Evolutionary conservation across 2,113 vertebrate species (phyloP), one percentile per base, ranked within the genome.

Genomic region (Salvator merianae): DNA sequence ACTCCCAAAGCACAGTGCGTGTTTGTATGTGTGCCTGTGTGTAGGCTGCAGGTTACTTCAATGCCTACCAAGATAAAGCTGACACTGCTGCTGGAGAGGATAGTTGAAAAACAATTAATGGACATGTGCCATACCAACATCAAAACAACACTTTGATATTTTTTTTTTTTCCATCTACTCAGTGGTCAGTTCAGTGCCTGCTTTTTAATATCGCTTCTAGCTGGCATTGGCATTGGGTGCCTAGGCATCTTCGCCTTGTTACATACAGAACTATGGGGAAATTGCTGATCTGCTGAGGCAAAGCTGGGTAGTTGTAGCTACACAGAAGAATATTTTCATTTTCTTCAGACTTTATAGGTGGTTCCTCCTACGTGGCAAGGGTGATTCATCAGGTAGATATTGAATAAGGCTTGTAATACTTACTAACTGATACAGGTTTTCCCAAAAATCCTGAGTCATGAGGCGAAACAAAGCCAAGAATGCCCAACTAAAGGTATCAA

Each of bases 371-470:
- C 40, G 10, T 14, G n/a, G 38, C 12, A 71, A 71, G 34, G n/a
- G 40, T 73, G 20, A 84, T 47, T 74, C 12, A 79, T 65, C 53
- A 34, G 30, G 55, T 53, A 3, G 2, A 0, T 0, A 77, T 47
- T n/a, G 2, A 0, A 68, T 75, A 22, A 0, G 1, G 32, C 20
- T 87, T 77, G 82, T 53, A 66, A 66, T 85, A 90, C 94, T 97
- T 92, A 99, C 99, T 95, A 99, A 93, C 53, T 98, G 98, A 93
- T 99, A 99, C 68, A 99, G 95, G 94, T 99, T 99, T 89, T 99
- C 99, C 99, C 99, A 99, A 38, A 97, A 99, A 92, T 99, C 99
- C 94, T 99, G 99, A 90, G 99, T 99, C 99, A 99, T 99, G 93
- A 99, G 98, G 83, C 99, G 97, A 94, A 99, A 99, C 1, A 99